Evolutionary conservation across 2,113 vertebrate genomes (phyloP).

Genomic region (Acanthisitta chloris): DNA sequence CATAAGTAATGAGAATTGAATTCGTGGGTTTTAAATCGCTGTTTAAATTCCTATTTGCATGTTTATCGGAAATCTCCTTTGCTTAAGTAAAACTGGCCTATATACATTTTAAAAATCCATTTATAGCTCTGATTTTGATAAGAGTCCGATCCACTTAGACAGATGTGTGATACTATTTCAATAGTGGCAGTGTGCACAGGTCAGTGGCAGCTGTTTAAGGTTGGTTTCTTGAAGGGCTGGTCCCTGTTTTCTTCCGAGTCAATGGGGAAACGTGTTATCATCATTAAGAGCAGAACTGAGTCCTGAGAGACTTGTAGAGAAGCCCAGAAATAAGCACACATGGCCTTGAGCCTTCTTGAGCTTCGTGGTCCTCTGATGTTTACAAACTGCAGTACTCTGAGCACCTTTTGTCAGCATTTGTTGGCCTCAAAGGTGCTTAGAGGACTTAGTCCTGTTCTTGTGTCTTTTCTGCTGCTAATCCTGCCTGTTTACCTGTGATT

Average conservation of each 20-base stretch:
- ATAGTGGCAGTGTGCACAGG: neutral
- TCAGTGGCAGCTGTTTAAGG: neutral
- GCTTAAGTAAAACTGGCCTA: slow-evolving; percentile 63
- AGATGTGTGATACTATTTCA: neutral
- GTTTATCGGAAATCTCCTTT: slow-evolving; percentile 64
- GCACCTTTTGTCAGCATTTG: neutral
- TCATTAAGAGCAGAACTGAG: neutral
- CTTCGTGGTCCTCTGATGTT: neutral
- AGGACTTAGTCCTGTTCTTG: neutral
- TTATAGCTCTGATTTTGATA: slow-evolving; percentile 26
- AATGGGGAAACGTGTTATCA: neutral
- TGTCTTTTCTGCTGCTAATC: neutral
- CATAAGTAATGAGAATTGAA: slow-evolving; percentile 58
- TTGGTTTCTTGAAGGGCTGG: neutral
- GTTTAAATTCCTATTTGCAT: slow-evolving; percentile 68
- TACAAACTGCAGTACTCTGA: neutral
- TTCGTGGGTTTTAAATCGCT: slow-evolving; percentile 58
- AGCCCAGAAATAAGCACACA: neutral
- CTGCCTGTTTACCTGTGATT: neutral
- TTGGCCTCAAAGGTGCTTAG: neutral
- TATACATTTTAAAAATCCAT: slow-evolving; percentile 30
- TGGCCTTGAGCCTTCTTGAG: neutral
- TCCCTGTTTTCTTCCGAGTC: neutral
- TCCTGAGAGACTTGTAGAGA: neutral
- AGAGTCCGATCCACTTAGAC: neutral